Evolutionary conservation across 2,113 vertebrate genomes (phyloP), one percentile per base, ranked within the genome.

Genomic region (Megalops atlanticus): DNA sequence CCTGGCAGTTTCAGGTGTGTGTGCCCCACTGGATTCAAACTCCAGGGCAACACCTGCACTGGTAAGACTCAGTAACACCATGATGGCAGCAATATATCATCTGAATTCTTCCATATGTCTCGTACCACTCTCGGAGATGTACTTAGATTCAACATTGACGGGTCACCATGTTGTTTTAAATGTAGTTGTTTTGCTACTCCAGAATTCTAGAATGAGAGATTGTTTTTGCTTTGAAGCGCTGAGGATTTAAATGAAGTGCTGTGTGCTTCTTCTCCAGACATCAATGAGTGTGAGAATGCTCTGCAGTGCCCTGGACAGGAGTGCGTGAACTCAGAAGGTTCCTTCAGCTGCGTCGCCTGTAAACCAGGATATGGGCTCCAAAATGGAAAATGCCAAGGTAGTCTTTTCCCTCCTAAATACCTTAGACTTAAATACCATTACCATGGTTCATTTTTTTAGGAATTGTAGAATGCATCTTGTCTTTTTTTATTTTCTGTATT

Each of bases 1-100:
- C 83, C 88, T 0, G 96, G 96, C 49, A 95, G 95, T 89, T 97
- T 91, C 91, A 94, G 91, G 54, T 97, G 96, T 83, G 85, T 92
- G 81, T 97, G 96, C 86, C 88, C 78, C 54, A 84, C 76, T 0
- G 96, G 96, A 58, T 94, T 91, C 91, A 81, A 79, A 73, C 85
- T 92, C 43, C 77, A 69, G 0, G 87, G 85, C 0, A 89, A 88
- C 88, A 89, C 80, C 79, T 94, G 93, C 76, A 86, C 84, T 91
- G 93, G 93, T 94, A 72, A 80, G 45, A 58, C n/a, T n/a, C n/a
- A n/a, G n/a, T n/a, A n/a, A n/a, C n/a, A n/a, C n/a, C n/a, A n/a
- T n/a, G n/a, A n/a, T n/a, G n/a, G n/a, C n/a, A n/a, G n/a, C n/a
- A n/a, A n/a, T n/a, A n/a, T n/a, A n/a, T n/a, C n/a, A n/a, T n/a